These are phyloP conservation scores for Adineta ricciae DNA, from an alignment of 2,888 invertebrate species.

Conservation along the genomic window DNA sequence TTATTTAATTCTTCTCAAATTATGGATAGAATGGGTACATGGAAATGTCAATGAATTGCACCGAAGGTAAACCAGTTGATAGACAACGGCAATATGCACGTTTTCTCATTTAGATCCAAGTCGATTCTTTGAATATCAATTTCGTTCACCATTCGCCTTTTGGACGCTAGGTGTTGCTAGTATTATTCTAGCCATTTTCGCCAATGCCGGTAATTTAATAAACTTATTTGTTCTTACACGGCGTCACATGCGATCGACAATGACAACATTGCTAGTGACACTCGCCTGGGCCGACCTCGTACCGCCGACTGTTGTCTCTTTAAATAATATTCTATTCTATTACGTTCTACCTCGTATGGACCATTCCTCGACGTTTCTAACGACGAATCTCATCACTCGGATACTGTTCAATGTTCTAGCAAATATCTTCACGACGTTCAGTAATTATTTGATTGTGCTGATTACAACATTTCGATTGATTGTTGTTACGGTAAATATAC, in stretches of 20 bases:
- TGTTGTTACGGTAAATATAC: not conserved
- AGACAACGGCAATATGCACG: too few species aligned
- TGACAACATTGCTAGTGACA: not conserved
- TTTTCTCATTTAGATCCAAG: not conserved
- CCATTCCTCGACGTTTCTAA: not conserved
- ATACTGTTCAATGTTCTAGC: not conserved
- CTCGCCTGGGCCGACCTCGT: not conserved
- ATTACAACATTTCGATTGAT: not conserved
- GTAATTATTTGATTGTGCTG: not conserved
- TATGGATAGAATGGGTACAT: not conserved
- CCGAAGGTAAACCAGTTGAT: not conserved
- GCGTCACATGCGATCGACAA: not conserved
- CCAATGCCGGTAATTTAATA: not conserved
- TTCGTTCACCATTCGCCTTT: not conserved
- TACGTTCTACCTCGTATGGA: not conserved
- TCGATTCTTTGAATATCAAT: not conserved
- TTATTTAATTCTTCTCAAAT: too few species aligned
- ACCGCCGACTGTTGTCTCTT: not conserved
- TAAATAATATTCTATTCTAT: not conserved
- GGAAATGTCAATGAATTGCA: not conserved
- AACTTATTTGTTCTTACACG: not conserved
- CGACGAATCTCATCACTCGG: not conserved
- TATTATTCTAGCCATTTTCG: not conserved
- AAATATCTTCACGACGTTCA: not conserved
- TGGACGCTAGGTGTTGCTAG: not conserved